Percentiles rank a stretch among this genome's conserved stretches.
phyloP scores from a whole-genome alignment of 2,797 vertebrate species.

The Protonibea diacanthus region DNA sequence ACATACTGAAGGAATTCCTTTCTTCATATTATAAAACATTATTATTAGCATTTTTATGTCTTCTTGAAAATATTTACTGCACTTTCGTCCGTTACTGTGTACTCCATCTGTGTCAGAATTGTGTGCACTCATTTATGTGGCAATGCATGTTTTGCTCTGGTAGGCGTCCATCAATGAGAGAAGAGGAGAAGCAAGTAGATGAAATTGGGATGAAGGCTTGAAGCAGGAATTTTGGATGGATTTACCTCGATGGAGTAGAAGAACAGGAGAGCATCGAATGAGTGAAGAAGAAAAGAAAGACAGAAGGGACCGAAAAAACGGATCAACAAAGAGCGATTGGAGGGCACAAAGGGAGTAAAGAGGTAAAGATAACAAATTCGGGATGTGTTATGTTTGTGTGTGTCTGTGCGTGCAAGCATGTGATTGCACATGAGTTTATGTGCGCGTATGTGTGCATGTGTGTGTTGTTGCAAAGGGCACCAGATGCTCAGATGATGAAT shows the following conservation, averaged over 20 bases:
- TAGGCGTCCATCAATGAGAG: constrained; percentile 14
- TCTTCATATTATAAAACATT: too few species aligned
- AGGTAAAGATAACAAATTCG: constrained; percentile 40
- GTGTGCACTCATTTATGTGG: not conserved
- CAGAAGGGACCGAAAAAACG: not conserved
- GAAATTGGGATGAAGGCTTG: not conserved
- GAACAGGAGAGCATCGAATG: not conserved
- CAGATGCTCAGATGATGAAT: constrained; percentile 81
- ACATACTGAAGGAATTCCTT: too few species aligned
- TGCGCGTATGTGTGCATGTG: not conserved
- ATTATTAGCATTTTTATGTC: not conserved
- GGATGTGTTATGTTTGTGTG: constrained; percentile 10
- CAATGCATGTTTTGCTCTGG: not conserved
- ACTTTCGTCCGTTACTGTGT: not conserved
- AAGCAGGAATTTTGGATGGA: constrained; percentile 10
- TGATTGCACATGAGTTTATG: not conserved
- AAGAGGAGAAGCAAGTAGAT: constrained; percentile 4
- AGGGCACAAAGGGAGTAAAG: constrained; percentile 1
- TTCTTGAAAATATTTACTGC: not conserved
- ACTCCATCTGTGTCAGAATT: not conserved
- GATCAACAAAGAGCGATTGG: constrained; percentile 1
- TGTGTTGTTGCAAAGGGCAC: constrained; percentile 71
- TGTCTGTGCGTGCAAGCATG: constrained; percentile 14
- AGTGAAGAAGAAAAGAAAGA: not conserved
- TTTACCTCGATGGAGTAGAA: constrained; percentile 1